Conservation (phyloP, 2,797 vertebrate genomes). For the Thalassophryne amazonica region DNA sequence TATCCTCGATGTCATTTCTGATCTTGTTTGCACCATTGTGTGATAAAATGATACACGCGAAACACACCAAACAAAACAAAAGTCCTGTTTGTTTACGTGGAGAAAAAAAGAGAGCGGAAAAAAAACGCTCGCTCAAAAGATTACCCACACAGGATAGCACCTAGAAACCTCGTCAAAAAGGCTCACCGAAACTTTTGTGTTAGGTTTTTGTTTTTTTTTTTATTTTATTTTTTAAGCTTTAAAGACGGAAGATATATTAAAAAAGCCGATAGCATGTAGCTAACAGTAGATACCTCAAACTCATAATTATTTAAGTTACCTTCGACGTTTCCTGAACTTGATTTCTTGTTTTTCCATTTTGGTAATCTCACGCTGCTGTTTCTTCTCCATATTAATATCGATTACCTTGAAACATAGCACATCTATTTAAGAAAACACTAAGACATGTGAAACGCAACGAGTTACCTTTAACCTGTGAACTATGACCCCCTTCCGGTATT, state of each 20-base stretch:
- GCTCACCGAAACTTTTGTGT: too few relatives aligned
- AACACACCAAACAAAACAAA: too few relatives aligned
- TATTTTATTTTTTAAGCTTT: too few relatives aligned
- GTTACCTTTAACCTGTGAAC: constrained; percentile 11
- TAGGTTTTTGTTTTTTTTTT: too few relatives aligned
- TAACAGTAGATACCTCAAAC: not conserved
- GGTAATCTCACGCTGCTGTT: constrained; percentile 25
- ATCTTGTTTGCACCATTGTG: too few relatives aligned
- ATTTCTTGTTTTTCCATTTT: constrained; percentile 6
- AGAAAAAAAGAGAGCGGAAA: too few relatives aligned
- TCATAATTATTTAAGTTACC: constrained; percentile 38
- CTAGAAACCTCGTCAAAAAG: too few relatives aligned
- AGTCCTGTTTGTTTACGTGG: too few relatives aligned
- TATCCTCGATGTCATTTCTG: too few relatives aligned
- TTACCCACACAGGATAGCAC: too few relatives aligned
- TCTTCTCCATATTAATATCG: constrained; percentile 59
- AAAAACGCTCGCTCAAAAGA: too few relatives aligned
- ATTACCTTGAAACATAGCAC: not conserved
- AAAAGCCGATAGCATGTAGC: constrained; percentile 1
- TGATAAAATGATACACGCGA: too few relatives aligned
- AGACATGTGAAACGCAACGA: constrained; percentile 23
- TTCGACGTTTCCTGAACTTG: constrained; percentile 13
- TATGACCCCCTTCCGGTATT: not conserved
- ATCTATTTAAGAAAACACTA: constrained; percentile 9
- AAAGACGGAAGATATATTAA: not conserved